These are phyloP conservation scores for Himalopsyche japonica DNA, from an alignment of 2,888 invertebrate genomes.

Conservation along the genomic window DNA sequence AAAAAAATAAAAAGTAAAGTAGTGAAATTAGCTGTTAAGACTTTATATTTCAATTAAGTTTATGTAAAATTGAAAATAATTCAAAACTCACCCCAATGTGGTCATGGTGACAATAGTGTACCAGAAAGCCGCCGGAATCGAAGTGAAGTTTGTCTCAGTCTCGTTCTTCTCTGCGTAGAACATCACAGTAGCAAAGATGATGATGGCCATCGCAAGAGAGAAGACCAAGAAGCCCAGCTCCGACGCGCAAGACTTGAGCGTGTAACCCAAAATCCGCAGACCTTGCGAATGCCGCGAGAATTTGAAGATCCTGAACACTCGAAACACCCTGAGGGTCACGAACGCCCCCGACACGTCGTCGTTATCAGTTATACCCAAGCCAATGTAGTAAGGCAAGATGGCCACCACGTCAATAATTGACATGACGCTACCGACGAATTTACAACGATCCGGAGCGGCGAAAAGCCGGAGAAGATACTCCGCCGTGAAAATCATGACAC, in stretches of 20 bases:
- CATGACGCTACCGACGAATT: slow-evolving; percentile 98
- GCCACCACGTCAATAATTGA: slow-evolving; percentile 99
- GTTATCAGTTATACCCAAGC: slow-evolving; percentile 95
- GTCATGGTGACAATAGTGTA: slow-evolving; percentile 99
- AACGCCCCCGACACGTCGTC: slow-evolving; percentile 99
- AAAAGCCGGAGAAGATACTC: slow-evolving; percentile 94
- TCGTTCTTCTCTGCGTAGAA: slow-evolving; percentile 99
- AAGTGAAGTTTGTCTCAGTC: slow-evolving; percentile 94
- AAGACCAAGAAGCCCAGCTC: slow-evolving; percentile 99
- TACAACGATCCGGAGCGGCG: slow-evolving; percentile 97
- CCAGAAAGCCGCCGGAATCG: slow-evolving; percentile 99
- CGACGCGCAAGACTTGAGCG: slow-evolving; percentile 97
- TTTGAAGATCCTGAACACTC: slow-evolving; percentile 99
- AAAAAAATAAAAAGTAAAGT: not conserved
- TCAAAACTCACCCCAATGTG: slow-evolving; percentile 87
- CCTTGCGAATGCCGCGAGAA: slow-evolving; percentile 99
- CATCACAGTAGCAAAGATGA: slow-evolving; percentile 99
- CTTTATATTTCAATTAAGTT: not conserved
- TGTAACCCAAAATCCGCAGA: slow-evolving; percentile 97
- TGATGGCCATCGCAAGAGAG: slow-evolving; percentile 99
- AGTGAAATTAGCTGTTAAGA: too few relatives aligned
- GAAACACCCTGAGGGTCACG: slow-evolving; percentile 97
- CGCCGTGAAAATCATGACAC: slow-evolving; percentile 99
- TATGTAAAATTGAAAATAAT: not conserved
- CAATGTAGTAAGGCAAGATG: slow-evolving; percentile 98